phyloP scores from a whole-genome alignment of 2,113 vertebrate genomes.

The Cricetomys ansorgei region DNA sequence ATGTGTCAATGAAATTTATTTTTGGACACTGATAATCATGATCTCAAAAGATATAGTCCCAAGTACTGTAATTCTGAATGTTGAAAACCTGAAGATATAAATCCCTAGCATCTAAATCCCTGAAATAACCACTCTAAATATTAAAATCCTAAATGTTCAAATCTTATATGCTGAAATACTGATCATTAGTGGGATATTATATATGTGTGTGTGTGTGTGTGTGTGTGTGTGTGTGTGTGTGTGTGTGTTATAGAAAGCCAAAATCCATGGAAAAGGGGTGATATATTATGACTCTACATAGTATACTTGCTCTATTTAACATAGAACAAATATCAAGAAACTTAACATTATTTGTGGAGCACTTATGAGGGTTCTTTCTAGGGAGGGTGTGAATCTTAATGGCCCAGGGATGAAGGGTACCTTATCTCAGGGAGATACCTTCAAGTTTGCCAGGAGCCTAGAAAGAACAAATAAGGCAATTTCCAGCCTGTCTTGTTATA shows the following conservation, averaged over 20 bases:
- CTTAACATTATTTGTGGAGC: background rate
- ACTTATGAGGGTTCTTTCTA: background rate
- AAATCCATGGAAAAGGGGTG: background rate
- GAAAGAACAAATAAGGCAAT: background rate
- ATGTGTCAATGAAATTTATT: background rate
- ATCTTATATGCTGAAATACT: background rate
- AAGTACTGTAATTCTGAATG: background rate
- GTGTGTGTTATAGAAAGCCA: no score
- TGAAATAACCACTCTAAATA: background rate
- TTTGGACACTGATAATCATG: background rate
- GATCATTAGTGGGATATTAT: background rate
- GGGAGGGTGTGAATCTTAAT: background rate
- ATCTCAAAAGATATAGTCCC: background rate
- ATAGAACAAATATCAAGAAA: background rate
- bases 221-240: no score
- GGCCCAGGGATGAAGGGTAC: background rate
- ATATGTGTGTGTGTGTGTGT: no score
- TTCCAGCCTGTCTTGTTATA: background rate
- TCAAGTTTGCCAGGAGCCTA: background rate
- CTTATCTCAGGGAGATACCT: background rate
- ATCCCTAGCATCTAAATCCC: background rate
- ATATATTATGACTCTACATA: background rate
- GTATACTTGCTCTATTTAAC: background rate
- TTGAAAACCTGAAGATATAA: background rate
- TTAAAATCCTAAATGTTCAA: background rate